A percentile compares a stretch with the other conserved stretches of the same genome.
phyloP scores from a whole-genome alignment of 2,888 invertebrate species.

The Plutella xylostella region DNA sequence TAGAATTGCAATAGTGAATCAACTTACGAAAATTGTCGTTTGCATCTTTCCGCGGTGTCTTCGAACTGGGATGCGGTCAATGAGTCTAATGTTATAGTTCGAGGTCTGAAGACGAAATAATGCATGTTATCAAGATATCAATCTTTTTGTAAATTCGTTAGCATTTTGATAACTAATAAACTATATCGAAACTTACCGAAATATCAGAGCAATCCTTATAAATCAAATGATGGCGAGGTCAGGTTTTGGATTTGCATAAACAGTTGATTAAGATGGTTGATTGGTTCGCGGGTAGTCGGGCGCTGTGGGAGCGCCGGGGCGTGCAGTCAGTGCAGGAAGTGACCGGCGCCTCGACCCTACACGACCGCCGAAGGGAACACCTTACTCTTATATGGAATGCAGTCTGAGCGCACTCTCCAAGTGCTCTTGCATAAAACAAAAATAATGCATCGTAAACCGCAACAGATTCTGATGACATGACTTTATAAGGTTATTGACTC shows the following conservation, averaged over 20 bases:
- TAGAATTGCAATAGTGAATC: too few species aligned
- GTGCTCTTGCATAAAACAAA: constrained; percentile 48
- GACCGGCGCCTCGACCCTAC: constrained; percentile 32
- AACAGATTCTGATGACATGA: constrained; percentile 36
- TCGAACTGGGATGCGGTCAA: too few species aligned
- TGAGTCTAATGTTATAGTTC: too few species aligned
- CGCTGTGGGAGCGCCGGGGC: too few species aligned
- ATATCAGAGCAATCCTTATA: constrained; percentile 49
- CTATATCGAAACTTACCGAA: constrained; percentile 49
- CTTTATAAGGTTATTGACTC: constrained; percentile 10
- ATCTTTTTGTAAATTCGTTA: too few species aligned
- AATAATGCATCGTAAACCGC: constrained; percentile 37
- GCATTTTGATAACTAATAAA: constrained; percentile 27
- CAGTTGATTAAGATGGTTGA: too few species aligned
- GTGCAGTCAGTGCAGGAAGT: too few species aligned
- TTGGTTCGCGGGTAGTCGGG: too few species aligned
- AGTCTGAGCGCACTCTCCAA: constrained; percentile 36
- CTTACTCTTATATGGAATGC: constrained; percentile 44
- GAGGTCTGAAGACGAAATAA: too few species aligned
- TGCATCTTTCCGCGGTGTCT: too few species aligned
- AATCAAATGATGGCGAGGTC: constrained; percentile 56
- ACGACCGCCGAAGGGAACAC: constrained; percentile 45
- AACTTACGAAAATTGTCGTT: too few species aligned
- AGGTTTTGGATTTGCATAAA: constrained; percentile 43
- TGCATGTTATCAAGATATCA: too few species aligned